Percentiles rank a stretch among this genome's conserved stretches.
phyloP scores from a whole-genome alignment of 2,888 invertebrate species.

The Thera britannica region DNA sequence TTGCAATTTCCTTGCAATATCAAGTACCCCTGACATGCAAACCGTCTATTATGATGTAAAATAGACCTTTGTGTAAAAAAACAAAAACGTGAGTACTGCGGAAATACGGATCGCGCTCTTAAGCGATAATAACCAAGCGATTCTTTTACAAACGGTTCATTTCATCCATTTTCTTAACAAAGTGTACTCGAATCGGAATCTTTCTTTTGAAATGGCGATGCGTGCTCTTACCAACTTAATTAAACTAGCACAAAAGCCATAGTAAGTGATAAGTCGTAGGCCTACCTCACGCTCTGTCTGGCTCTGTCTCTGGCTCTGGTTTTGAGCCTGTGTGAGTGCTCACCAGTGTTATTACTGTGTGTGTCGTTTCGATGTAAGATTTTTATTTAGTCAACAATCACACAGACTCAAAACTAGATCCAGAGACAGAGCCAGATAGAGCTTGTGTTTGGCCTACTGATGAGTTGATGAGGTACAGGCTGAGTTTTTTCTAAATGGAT shows the following conservation, averaged over 20 bases:
- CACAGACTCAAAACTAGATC: too few species aligned
- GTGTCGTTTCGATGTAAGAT: too few species aligned
- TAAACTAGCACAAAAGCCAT: not conserved
- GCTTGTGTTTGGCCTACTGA: too few species aligned
- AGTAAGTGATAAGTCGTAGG: too few species aligned
- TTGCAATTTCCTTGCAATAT: slow-evolving; percentile 25
- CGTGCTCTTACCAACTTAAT: not conserved
- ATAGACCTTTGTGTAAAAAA: slow-evolving; percentile 28
- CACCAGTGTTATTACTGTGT: too few species aligned
- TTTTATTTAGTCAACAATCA: too few species aligned
- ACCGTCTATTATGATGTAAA: slow-evolving; percentile 27
- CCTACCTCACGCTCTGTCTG: too few species aligned
- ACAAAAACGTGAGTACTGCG: slow-evolving; percentile 21
- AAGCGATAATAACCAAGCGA: slow-evolving; percentile 11
- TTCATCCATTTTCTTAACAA: slow-evolving; percentile 12
- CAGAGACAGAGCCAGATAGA: too few species aligned
- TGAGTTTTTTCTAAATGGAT: too few species aligned
- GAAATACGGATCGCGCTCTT: slow-evolving; percentile 4
- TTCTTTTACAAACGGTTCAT: slow-evolving; percentile 10
- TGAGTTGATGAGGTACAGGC: too few species aligned
- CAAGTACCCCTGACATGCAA: slow-evolving; percentile 23
- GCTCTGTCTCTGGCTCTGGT: too few species aligned
- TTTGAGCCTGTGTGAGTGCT: too few species aligned
- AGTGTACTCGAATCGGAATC: not conserved
- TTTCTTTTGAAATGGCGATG: not conserved